A percentile compares a stretch with the other conserved stretches of the same genome.
phyloP scores from a whole-genome alignment of 2,888 invertebrate species.

The Actias luna region DNA sequence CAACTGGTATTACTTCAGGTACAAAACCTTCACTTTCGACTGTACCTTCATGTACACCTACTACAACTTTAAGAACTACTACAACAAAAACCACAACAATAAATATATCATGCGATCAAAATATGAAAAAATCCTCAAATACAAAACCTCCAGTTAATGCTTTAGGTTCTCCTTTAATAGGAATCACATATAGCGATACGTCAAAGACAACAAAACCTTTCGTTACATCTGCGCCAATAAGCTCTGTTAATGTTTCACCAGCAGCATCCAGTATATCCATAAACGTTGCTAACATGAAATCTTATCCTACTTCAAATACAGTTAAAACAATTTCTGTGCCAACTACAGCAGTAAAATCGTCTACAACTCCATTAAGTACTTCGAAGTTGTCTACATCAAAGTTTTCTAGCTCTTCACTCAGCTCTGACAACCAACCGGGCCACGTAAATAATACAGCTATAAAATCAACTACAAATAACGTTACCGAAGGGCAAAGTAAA shows the following conservation, averaged over 20 bases:
- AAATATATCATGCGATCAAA: constrained; percentile 1
- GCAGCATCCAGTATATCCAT: neutral
- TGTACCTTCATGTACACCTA: constrained; percentile 15
- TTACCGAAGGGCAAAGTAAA: constrained; percentile 13
- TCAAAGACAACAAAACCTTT: neutral
- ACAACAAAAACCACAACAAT: constrained; percentile 6
- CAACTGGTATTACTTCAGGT: constrained; percentile 16
- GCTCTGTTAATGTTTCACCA: neutral
- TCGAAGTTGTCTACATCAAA: neutral
- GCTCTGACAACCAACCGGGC: neutral
- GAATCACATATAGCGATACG: constrained; percentile 4
- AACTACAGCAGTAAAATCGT: neutral
- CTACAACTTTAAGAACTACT: constrained; percentile 6
- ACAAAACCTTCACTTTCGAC: constrained; percentile 14
- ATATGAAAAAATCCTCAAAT: constrained; percentile 4
- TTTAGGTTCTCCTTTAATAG: neutral
- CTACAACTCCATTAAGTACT: neutral
- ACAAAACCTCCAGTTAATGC: constrained; percentile 4
- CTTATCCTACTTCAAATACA: neutral
- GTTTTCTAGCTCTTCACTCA: neutral
- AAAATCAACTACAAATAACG: constrained; percentile 19
- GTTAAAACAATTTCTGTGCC: neutral
- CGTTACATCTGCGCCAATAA: neutral
- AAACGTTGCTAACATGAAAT: neutral
- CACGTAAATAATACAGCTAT: constrained; percentile 15